Percentiles rank a stretch among this genome's conserved stretches.
Evolutionary conservation across 2,797 vertebrate genomes (phyloP).

Genomic region (Discoglossus pictus): DNA sequence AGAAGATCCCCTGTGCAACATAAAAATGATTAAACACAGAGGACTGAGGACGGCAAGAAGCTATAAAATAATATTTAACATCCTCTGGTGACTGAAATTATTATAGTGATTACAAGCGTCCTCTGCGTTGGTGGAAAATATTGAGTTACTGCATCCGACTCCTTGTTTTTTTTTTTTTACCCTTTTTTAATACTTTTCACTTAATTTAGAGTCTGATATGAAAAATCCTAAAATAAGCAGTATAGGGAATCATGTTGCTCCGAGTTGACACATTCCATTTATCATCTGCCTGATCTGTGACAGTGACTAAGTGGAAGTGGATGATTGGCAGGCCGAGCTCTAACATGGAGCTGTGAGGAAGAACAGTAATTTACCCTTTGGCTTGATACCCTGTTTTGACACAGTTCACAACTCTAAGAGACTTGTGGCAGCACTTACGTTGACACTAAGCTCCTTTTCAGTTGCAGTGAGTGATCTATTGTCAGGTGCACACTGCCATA

Average conservation of each 20-base stretch:
- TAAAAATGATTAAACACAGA: constrained; percentile 7
- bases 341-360: constrained; percentile 29
- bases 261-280: constrained; percentile 37
- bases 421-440: constrained; percentile 22
- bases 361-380: constrained; percentile 47
- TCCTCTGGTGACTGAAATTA: constrained; percentile 4
- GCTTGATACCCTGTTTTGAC: constrained; percentile 45
- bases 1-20: neutral
- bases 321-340: constrained; percentile 40
- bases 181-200: constrained; percentile 18
- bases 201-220: constrained; percentile 16
- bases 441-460: constrained; percentile 43
- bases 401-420: constrained; percentile 49
- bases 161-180: neutral
- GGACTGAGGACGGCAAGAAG: neutral
- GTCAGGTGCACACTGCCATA: constrained; percentile 41
- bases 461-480: constrained; percentile 37
- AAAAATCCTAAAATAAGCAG: constrained; percentile 36
- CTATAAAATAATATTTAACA: constrained; percentile 24
- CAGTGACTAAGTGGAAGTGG: constrained; percentile 39
- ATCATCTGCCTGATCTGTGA: constrained; percentile 39
- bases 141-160: constrained; percentile 5
- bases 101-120: constrained; percentile 14
- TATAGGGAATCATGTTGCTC: constrained; percentile 18
- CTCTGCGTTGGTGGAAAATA: constrained; percentile 2